Evolutionary conservation across 2,797 vertebrate species (phyloP).

Genomic region (Pangasius krempfi): DNA sequence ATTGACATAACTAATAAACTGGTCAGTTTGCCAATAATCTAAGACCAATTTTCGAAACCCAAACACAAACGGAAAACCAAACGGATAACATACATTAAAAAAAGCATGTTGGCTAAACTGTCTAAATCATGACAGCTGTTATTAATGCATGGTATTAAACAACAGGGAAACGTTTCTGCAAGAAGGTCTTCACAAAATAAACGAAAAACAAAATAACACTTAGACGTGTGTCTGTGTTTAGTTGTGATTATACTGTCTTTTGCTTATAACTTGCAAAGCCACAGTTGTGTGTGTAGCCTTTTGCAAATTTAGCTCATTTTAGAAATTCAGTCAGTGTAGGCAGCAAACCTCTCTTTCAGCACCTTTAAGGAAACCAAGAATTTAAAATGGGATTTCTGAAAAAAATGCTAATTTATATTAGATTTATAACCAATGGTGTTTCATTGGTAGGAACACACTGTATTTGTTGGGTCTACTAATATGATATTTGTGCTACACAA

Average conservation of each 20-base stretch:
- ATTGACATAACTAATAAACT: background rate
- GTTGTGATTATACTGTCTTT: background rate
- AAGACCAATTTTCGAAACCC: background rate
- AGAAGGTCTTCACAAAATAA: background rate
- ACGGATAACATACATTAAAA: background rate
- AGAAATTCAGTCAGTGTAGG: background rate
- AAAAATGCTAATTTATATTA: background rate
- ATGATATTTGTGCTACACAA: background rate
- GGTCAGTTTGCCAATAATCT: background rate
- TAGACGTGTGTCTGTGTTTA: background rate
- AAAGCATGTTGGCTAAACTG: background rate
- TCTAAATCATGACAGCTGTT: background rate
- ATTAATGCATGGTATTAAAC: background rate
- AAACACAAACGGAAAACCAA: background rate
- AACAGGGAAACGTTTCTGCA: background rate
- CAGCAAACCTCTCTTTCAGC: background rate
- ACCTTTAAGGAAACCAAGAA: background rate
- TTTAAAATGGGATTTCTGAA: background rate
- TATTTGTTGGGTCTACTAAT: background rate
- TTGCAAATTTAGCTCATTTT: background rate
- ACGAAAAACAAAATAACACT: background rate
- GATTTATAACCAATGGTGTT: background rate
- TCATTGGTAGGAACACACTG: background rate
- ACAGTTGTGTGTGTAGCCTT: background rate
- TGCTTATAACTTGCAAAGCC: background rate